Evolutionary conservation across 1,140 invertebrate species (phyloP).

Genomic region (Drosophila hydei): DNA sequence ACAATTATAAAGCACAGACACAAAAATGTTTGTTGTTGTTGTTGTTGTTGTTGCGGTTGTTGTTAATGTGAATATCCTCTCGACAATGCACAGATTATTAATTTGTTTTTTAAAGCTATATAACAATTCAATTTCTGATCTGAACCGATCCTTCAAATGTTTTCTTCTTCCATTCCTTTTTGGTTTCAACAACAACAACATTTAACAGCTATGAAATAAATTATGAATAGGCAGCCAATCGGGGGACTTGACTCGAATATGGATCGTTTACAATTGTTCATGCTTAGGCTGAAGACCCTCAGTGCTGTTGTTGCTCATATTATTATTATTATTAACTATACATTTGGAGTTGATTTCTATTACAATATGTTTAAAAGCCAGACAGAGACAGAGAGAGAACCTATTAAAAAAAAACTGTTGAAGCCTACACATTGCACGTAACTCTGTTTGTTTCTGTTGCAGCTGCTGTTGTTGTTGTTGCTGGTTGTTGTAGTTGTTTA

Average conservation of each 20-base stretch:
- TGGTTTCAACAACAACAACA: conserved; percentile 43
- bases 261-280: not conserved
- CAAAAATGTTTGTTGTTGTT: conserved; percentile 41
- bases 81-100: conserved; percentile 29
- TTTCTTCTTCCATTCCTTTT: conserved; percentile 8
- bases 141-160: conserved; percentile 8
- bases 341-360: conserved; percentile 31
- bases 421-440: conserved; percentile 40
- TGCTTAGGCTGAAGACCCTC: conserved; percentile 23
- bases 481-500: conserved; percentile 22
- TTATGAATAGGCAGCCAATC: conserved; percentile 19
- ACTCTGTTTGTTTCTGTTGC: conserved; percentile 20
- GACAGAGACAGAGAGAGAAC: conserved; percentile 1
- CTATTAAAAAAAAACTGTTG: conserved; percentile 14
- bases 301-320: conserved; percentile 25
- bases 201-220: conserved; percentile 34
- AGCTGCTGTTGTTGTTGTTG: conserved; percentile 12
- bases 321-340: conserved; percentile 30
- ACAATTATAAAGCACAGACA: conserved; percentile 74
- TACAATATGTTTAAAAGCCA: conserved; percentile 24
- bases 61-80: conserved; percentile 27
- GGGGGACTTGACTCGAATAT: conserved; percentile 4
- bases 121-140: conserved; percentile 38
- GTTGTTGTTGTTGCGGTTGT: too few relatives aligned
- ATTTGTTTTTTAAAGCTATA: conserved; percentile 43